Percentiles rank a stretch among this genome's conserved stretches.
Evolutionary conservation across 2,113 vertebrate genomes (phyloP).

Genomic region (Plestiodon gilberti): DNA sequence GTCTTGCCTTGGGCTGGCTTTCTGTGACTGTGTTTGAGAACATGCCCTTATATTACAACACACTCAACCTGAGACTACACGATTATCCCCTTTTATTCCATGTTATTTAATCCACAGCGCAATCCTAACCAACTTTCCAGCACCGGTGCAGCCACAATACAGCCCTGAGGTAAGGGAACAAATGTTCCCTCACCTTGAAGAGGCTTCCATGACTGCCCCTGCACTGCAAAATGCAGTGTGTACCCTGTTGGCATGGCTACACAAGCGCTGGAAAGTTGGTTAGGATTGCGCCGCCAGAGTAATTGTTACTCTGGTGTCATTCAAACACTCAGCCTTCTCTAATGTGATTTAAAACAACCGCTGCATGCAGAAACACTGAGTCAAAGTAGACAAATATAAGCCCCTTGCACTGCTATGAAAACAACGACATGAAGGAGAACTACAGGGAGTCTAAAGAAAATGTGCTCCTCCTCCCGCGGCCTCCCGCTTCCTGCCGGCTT

Average conservation of each 20-base stretch:
- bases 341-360: background rate
- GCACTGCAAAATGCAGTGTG: too few relatives aligned
- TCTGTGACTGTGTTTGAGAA: background rate
- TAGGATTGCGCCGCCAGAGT: background rate
- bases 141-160: too few relatives aligned
- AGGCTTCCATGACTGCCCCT: too few relatives aligned
- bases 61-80: background rate
- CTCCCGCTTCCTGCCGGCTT: too few relatives aligned
- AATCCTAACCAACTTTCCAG: too few relatives aligned
- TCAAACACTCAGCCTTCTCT: background rate
- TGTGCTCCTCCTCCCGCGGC: too few relatives aligned
- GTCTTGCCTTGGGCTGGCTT: background rate
- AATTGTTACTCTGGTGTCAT: background rate
- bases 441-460: too few relatives aligned
- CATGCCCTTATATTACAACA: background rate
- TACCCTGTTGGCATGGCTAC: too few relatives aligned
- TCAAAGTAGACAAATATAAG: background rate
- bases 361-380: background rate
- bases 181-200: too few relatives aligned
- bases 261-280: too few relatives aligned
- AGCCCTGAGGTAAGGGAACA: too few relatives aligned
- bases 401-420: background rate
- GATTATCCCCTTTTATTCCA: background rate
- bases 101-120: background rate
- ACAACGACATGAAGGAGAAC: too few relatives aligned